phyloP scores from a whole-genome alignment of 2,888 invertebrate species.

The Protodeltote pygarga region DNA sequence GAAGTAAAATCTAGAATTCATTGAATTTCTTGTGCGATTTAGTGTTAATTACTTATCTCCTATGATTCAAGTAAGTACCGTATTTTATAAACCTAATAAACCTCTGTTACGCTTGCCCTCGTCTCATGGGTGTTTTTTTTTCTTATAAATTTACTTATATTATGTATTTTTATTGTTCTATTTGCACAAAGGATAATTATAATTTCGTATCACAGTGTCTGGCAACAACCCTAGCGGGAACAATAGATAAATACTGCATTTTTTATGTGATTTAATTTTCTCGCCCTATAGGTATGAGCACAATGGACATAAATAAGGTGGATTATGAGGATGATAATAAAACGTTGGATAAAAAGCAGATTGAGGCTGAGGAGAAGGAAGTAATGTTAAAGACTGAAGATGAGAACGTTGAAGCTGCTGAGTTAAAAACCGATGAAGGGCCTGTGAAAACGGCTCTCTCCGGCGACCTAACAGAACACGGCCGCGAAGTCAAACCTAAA shows the following conservation, averaged over 20 bases:
- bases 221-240: slow-evolving; percentile 17
- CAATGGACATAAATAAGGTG: slow-evolving; percentile 74
- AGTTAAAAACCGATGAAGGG: slow-evolving; percentile 78
- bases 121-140: slow-evolving; percentile 17
- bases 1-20: background rate
- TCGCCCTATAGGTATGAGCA: slow-evolving; percentile 62
- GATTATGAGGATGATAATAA: slow-evolving; percentile 76
- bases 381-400: slow-evolving; percentile 88
- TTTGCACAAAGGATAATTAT: background rate
- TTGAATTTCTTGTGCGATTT: background rate
- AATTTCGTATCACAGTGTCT: background rate
- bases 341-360: slow-evolving; percentile 89
- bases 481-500: slow-evolving; percentile 92
- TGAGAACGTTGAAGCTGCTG: slow-evolving; percentile 76
- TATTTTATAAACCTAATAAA: slow-evolving; percentile 1
- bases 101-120: slow-evolving; percentile 19
- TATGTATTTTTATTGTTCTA: slow-evolving; percentile 4
- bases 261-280: slow-evolving; percentile 12
- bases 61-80: slow-evolving; percentile 33
- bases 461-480: slow-evolving; percentile 88
- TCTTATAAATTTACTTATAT: background rate
- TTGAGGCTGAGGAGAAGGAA: slow-evolving; percentile 89
- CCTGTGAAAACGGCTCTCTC: slow-evolving; percentile 84
- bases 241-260: background rate
- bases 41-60: slow-evolving; percentile 6